Percentiles rank a stretch among this genome's conserved stretches.
These are phyloP conservation scores for Lepidotrigona ventralis DNA, from an alignment of 1,140 invertebrate species.

Conservation along the genomic window DNA sequence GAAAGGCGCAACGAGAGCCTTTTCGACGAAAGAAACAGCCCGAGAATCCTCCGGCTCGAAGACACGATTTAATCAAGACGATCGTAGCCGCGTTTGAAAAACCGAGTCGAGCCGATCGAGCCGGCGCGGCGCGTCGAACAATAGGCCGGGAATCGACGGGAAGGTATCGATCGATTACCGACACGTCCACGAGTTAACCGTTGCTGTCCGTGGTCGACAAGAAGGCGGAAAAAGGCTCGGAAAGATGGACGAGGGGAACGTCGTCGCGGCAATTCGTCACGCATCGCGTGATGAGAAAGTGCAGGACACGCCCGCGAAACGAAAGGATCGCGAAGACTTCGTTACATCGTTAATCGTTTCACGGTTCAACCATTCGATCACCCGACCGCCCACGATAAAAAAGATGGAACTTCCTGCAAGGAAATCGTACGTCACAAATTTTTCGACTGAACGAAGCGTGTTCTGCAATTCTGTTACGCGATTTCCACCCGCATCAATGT, in stretches of 20 bases:
- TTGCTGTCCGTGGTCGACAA: neutral
- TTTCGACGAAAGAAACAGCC: neutral
- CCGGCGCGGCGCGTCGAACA: neutral
- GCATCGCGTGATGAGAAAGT: conserved; percentile 75
- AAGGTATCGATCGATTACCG: conserved; percentile 3
- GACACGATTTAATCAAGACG: conserved; percentile 17
- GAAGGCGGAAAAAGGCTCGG: conserved; percentile 9
- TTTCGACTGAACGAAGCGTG: too few relatives aligned
- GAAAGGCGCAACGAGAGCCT: neutral
- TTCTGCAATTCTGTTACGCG: too few relatives aligned
- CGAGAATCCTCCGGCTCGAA: neutral
- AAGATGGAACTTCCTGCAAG: too few relatives aligned
- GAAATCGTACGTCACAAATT: too few relatives aligned
- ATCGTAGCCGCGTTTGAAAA: conserved; percentile 4
- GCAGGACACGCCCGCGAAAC: conserved; percentile 36
- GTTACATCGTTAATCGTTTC: conserved; percentile 32
- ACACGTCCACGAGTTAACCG: conserved; percentile 13
- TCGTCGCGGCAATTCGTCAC: conserved; percentile 73
- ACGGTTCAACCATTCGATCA: conserved; percentile 13
- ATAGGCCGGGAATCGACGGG: neutral
- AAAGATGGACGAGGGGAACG: conserved; percentile 36
- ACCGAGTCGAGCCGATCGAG: neutral
- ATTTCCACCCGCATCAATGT: too few relatives aligned
- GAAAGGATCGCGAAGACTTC: neutral
- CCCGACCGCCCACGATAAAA: neutral